Percentiles rank a stretch among this genome's conserved stretches.
These are phyloP conservation scores for Leptopilina clavipes DNA, from an alignment of 1,140 invertebrate species.

Conservation along the genomic window DNA sequence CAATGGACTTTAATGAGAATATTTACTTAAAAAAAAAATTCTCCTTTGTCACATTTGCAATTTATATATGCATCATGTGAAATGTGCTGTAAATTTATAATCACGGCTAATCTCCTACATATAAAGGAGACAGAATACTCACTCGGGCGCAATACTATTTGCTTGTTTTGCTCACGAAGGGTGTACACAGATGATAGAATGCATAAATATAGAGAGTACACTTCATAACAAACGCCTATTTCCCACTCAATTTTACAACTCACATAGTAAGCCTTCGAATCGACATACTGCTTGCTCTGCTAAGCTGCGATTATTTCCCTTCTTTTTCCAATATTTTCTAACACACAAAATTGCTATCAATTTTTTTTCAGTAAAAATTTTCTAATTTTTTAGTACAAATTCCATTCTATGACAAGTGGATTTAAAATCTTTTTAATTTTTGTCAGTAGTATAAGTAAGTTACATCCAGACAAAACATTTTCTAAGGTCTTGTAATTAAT, in stretches of 20 bases:
- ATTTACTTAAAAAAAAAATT: neutral
- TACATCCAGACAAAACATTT: too few relatives aligned
- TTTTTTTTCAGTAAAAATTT: too few relatives aligned
- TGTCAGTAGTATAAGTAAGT: too few relatives aligned
- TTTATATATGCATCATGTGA: neutral
- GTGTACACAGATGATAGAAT: slow-evolving; percentile 25
- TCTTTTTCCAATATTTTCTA: neutral
- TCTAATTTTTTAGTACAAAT: too few relatives aligned
- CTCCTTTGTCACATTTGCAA: neutral
- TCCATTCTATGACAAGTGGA: too few relatives aligned
- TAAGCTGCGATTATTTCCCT: slow-evolving; percentile 20
- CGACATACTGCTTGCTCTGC: neutral
- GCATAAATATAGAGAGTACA: neutral
- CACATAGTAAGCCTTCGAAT: neutral
- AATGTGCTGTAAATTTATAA: neutral
- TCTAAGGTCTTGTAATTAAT: too few relatives aligned
- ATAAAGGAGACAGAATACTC: neutral
- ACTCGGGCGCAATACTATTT: slow-evolving; percentile 2
- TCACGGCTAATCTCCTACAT: neutral
- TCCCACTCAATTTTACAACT: neutral
- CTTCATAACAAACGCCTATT: neutral
- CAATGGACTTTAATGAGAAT: neutral
- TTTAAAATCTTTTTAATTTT: too few relatives aligned
- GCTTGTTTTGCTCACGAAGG: neutral
- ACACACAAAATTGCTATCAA: neutral